phyloP scores from a whole-genome alignment of 2,113 vertebrate species.

The Poecilia latipinna region DNA sequence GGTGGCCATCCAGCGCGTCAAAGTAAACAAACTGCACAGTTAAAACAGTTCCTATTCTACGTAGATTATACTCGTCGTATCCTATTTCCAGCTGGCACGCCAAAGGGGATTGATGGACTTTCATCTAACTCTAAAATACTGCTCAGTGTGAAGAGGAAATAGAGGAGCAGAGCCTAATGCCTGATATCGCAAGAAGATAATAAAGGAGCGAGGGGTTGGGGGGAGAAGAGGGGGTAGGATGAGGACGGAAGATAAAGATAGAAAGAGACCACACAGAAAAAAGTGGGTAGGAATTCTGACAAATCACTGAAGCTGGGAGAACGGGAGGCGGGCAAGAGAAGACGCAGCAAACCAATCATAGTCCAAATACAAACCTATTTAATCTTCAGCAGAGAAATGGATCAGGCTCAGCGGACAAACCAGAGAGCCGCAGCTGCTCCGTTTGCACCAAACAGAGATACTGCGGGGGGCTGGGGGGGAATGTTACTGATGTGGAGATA shows the following conservation, averaged over 20 bases:
- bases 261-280: slow-evolving; percentile 47
- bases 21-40: not conserved
- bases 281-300: slow-evolving; percentile 40
- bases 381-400: slow-evolving; percentile 32
- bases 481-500: slow-evolving; percentile 14
- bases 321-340: slow-evolving; percentile 24
- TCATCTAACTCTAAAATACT: slow-evolving; percentile 19
- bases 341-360: slow-evolving; percentile 44
- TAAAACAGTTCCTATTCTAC: slow-evolving; percentile 8
- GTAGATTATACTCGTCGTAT: slow-evolving; percentile 24
- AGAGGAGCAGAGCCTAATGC: slow-evolving; percentile 34
- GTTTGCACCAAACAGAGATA: slow-evolving; percentile 1
- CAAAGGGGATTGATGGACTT: slow-evolving; percentile 18
- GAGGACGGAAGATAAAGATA: slow-evolving; percentile 24
- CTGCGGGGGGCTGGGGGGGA: not conserved
- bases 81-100: slow-evolving; percentile 28
- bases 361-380: slow-evolving; percentile 46
- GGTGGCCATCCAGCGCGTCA: too few relatives aligned
- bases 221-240: slow-evolving; percentile 20
- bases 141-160: slow-evolving; percentile 23
- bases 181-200: slow-evolving; percentile 42
- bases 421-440: slow-evolving; percentile 2
- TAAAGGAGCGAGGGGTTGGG: slow-evolving; percentile 23
- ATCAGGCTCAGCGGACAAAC: slow-evolving; percentile 15
- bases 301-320: slow-evolving; percentile 51